Percentiles rank a stretch among this genome's conserved stretches.
phyloP scores from a whole-genome alignment of 1,140 invertebrate species.

The Vanessa tameamea region DNA sequence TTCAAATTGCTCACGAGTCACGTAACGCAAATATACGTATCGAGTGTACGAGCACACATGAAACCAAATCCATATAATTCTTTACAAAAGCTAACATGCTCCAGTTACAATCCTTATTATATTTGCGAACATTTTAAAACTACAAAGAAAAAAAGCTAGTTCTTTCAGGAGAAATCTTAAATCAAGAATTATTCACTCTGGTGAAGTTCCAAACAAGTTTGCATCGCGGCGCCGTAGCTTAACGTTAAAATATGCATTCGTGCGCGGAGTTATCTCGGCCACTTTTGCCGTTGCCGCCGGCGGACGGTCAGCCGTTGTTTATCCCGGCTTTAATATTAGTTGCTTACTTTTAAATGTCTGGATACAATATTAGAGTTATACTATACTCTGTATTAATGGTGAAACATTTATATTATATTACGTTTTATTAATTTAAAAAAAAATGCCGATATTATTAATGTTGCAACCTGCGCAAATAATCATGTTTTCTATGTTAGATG shows the following conservation, averaged over 20 bases:
- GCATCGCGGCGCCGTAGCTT: constrained; percentile 65
- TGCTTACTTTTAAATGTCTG: constrained; percentile 48
- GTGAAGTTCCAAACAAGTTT: constrained; percentile 72
- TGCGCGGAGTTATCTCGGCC: constrained; percentile 68
- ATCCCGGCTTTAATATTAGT: constrained; percentile 65
- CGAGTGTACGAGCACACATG: constrained; percentile 3
- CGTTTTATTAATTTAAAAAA: not conserved
- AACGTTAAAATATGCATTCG: constrained; percentile 78
- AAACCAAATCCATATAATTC: constrained; percentile 13
- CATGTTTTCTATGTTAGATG: not conserved
- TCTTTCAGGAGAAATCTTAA: constrained; percentile 48
- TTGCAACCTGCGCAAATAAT: not conserved
- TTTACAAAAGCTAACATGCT: constrained; percentile 16
- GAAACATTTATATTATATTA: not conserved
- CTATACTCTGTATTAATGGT: not conserved
- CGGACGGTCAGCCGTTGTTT: constrained; percentile 67
- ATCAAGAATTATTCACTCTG: constrained; percentile 72
- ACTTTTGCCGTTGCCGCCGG: constrained; percentile 64
- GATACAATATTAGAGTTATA: constrained; percentile 10
- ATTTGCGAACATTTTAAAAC: constrained; percentile 30
- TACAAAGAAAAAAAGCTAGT: constrained; percentile 34
- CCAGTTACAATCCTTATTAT: constrained; percentile 25
- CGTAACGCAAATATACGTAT: constrained; percentile 10
- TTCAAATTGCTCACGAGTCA: constrained; percentile 43
- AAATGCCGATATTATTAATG: not conserved